These are phyloP conservation scores for Ceratina japonica DNA, from an alignment of 1,140 invertebrate genomes.

Conservation along the genomic window DNA sequence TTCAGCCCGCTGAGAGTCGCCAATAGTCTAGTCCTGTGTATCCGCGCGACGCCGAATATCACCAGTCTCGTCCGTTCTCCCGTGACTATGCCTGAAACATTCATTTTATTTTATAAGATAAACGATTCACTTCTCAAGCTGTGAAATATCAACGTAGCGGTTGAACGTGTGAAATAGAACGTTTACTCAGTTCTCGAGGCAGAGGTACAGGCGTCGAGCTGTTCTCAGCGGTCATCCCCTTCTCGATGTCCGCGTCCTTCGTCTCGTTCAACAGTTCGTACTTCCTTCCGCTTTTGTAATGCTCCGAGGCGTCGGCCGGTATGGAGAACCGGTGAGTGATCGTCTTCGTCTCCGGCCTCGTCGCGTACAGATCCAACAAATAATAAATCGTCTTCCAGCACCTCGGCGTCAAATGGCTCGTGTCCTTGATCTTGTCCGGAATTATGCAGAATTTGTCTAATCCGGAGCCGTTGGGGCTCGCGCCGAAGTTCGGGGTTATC, in stretches of 20 bases:
- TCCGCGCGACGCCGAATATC: constrained; percentile 93
- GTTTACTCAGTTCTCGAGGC: constrained; percentile 74
- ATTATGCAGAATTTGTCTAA: constrained; percentile 81
- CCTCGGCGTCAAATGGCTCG: constrained; percentile 83
- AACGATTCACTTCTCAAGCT: too few relatives aligned
- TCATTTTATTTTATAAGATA: too few relatives aligned
- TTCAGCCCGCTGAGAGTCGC: constrained; percentile 96
- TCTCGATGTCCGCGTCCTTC: constrained; percentile 77
- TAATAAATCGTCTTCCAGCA: constrained; percentile 98
- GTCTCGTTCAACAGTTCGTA: constrained; percentile 70
- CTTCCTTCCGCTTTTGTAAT: constrained; percentile 71
- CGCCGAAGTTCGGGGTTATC: constrained; percentile 85
- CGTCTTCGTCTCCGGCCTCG: constrained; percentile 96
- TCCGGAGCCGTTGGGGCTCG: constrained; percentile 81
- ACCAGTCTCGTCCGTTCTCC: constrained; percentile 82
- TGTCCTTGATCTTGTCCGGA: constrained; percentile 78
- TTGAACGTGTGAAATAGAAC: too few relatives aligned
- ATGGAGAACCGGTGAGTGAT: constrained; percentile 83
- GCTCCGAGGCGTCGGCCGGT: constrained; percentile 72
- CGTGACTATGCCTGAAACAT: constrained; percentile 72
- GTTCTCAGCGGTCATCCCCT: constrained; percentile 73
- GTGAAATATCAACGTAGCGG: too few relatives aligned
- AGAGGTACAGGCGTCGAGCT: constrained; percentile 79
- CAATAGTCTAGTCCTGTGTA: constrained; percentile 91
- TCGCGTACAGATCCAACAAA: constrained; percentile 94